Conservation (phyloP, 2,797 vertebrate species). For the Dryobates pubescens region DNA sequence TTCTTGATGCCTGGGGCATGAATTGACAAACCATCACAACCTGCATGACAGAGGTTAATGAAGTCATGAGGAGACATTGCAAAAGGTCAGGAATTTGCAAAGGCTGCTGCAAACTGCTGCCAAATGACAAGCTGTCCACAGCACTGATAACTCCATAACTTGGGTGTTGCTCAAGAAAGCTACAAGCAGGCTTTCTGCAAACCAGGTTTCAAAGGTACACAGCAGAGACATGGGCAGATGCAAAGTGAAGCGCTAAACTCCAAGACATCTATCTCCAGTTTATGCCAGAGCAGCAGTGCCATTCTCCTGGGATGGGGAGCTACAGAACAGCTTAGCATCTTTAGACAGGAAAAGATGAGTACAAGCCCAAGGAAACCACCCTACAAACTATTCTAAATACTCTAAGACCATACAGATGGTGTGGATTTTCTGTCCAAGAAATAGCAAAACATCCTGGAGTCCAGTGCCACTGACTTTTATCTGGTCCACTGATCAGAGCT, state of each 20-base stretch:
- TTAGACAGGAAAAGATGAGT: background rate
- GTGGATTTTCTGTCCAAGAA: background rate
- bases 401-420: background rate
- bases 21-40: conserved; percentile 36
- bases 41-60: conserved; percentile 47
- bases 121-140: background rate
- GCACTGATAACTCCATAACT: background rate
- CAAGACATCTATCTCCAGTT: background rate
- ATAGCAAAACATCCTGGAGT: background rate
- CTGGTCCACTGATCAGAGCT: background rate
- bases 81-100: conserved; percentile 18
- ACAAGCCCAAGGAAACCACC: background rate
- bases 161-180: background rate
- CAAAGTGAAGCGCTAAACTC: background rate
- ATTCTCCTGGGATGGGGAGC: background rate
- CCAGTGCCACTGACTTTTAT: background rate
- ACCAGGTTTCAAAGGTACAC: background rate
- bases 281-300: background rate
- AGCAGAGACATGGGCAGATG: background rate
- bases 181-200: background rate
- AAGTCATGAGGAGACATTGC: background rate
- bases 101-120: background rate
- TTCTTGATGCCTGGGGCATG: background rate
- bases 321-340: background rate
- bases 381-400: background rate